Evolutionary conservation across 2,797 vertebrate species (phyloP).

Genomic region (Lophotriccus pileatus): DNA sequence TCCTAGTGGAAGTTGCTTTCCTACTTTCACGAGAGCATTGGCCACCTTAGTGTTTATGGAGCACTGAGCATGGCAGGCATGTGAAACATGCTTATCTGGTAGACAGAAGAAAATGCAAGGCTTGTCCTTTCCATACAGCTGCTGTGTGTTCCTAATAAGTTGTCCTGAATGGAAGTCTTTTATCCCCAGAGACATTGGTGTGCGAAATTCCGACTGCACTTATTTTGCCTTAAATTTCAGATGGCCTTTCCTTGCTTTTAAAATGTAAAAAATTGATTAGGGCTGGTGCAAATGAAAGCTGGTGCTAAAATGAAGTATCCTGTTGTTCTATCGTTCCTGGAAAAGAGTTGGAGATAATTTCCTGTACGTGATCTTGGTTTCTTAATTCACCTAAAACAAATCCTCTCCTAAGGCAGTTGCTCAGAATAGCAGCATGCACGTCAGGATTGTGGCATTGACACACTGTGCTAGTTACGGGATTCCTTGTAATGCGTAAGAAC

Average conservation of each 20-base stretch:
- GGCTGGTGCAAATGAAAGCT: neutral
- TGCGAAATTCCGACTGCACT: neutral
- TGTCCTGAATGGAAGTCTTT: neutral
- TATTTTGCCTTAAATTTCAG: neutral
- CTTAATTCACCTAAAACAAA: slow-evolving; percentile 6
- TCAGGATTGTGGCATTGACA: neutral
- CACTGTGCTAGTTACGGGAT: neutral
- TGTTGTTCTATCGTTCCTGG: neutral
- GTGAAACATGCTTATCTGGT: neutral
- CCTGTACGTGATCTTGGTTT: neutral
- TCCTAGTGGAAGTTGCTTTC: neutral
- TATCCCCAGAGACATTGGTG: neutral
- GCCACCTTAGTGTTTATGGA: neutral
- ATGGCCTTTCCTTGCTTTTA: neutral
- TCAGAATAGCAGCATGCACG: neutral
- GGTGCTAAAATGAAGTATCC: neutral
- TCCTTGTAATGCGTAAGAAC: neutral
- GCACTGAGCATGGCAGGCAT: neutral
- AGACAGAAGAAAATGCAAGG: neutral
- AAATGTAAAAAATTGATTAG: neutral
- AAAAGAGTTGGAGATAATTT: neutral
- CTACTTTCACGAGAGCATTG: neutral
- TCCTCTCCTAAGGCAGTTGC: slow-evolving; percentile 1
- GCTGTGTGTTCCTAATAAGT: neutral
- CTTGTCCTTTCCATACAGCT: neutral